Percentiles rank a stretch among this genome's conserved stretches.
phyloP scores from a whole-genome alignment of 2,113 vertebrate species.

The Heliornis fulica region DNA sequence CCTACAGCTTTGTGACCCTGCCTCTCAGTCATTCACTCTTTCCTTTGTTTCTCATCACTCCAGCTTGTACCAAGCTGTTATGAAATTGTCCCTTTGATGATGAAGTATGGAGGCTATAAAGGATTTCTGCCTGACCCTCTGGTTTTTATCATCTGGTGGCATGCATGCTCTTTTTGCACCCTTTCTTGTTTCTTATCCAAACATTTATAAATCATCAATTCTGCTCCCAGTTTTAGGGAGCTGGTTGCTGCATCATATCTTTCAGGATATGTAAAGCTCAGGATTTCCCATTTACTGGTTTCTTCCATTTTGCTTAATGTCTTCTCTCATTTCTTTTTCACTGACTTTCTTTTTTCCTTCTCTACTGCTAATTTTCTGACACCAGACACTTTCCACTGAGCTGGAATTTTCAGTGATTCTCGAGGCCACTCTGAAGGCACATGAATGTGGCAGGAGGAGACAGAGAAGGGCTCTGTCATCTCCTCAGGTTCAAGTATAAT shows the following conservation, averaged over 20 bases:
- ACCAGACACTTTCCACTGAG: rapidly evolving
- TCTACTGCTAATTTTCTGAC: neutral
- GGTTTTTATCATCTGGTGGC: neutral
- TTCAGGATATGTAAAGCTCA: neutral
- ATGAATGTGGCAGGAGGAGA: neutral
- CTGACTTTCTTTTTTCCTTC: neutral
- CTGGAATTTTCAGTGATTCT: neutral
- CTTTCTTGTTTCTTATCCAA: neutral
- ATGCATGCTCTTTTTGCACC: neutral
- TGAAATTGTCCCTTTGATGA: neutral
- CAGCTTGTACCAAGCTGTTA: neutral
- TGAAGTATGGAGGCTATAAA: neutral
- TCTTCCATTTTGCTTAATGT: neutral
- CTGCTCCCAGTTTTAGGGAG: neutral
- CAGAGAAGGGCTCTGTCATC: neutral
- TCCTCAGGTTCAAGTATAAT: neutral
- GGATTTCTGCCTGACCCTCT: neutral
- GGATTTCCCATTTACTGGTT: neutral
- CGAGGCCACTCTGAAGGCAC: neutral
- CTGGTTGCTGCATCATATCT: neutral
- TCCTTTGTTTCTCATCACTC: neutral
- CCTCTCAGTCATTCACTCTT: neutral
- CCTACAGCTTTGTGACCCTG: neutral
- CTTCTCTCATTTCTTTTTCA: neutral
- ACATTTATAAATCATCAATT: neutral